Conservation (phyloP, 2,113 vertebrate genomes). For the Misgurnus anguillicaudatus region DNA sequence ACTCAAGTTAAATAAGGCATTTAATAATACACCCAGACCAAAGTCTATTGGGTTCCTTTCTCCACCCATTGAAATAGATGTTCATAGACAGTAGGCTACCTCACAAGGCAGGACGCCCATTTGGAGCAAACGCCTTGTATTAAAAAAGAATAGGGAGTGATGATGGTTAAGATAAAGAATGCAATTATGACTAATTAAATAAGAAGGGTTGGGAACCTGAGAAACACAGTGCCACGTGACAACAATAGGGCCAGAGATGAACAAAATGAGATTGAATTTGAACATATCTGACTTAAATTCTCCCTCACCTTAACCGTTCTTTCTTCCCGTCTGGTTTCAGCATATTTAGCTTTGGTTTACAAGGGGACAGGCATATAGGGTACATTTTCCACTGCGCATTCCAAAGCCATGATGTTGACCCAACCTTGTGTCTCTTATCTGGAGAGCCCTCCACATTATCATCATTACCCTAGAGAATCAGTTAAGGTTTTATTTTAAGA, state of each 20-base stretch:
- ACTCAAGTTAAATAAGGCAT: no score
- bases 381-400: conserved; percentile 14
- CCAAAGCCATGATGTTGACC: conserved; percentile 34
- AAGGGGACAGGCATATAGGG: background rate
- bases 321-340: background rate
- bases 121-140: background rate
- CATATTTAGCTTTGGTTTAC: background rate
- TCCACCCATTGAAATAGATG: background rate
- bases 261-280: no score
- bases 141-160: background rate
- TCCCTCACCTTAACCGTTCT: background rate
- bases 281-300: background rate
- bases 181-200: background rate
- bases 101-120: background rate
- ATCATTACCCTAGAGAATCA: conserved; percentile 16
- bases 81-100: background rate
- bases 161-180: background rate
- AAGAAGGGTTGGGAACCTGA: background rate
- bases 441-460: conserved; percentile 18
- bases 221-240: background rate
- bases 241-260: no score
- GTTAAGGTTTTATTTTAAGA: background rate
- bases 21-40: background rate
- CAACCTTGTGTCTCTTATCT: conserved; percentile 34
- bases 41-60: background rate